Conservation (phyloP, 2,797 vertebrate genomes). For the Mycteria americana region DNA sequence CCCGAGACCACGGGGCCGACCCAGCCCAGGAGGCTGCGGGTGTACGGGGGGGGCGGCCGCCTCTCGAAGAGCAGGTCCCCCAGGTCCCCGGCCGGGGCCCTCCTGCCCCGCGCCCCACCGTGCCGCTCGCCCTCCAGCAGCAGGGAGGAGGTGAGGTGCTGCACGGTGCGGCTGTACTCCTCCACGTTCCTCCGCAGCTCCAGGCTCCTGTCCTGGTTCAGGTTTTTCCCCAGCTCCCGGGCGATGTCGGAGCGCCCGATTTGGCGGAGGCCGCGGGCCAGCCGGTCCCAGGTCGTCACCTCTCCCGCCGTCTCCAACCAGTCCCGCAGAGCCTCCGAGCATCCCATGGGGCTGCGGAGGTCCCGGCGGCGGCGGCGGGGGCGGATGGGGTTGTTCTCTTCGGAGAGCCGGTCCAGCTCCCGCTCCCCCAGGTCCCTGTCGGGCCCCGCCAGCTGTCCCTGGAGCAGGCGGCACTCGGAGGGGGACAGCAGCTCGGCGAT, state of each 20-base stretch:
- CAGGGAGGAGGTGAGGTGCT: slow-evolving; percentile 35
- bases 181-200: slow-evolving; percentile 77
- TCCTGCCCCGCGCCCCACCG: background rate
- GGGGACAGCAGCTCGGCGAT: slow-evolving; percentile 81
- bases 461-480: slow-evolving; percentile 81
- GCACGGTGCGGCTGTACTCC: slow-evolving; percentile 67
- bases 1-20: slow-evolving; percentile 75
- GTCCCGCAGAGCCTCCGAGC: slow-evolving; percentile 70
- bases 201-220: slow-evolving; percentile 86
- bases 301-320: slow-evolving; percentile 77
- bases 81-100: background rate
- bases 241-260: slow-evolving; percentile 85
- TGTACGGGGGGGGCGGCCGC: slow-evolving; percentile 58
- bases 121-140: background rate
- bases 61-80: slow-evolving; percentile 77
- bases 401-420: slow-evolving; percentile 64
- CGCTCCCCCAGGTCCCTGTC: slow-evolving; percentile 58
- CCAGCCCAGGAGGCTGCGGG: slow-evolving; percentile 67
- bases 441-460: slow-evolving; percentile 63
- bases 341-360: background rate
- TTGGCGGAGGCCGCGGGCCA: slow-evolving; percentile 77
- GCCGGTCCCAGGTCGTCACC: slow-evolving; percentile 79
- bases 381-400: slow-evolving; percentile 34
- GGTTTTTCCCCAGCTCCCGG: slow-evolving; percentile 86
- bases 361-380: background rate